These are phyloP conservation scores for Eubasilissa splendida DNA, from an alignment of 2,888 invertebrate genomes.

Conservation along the genomic window DNA sequence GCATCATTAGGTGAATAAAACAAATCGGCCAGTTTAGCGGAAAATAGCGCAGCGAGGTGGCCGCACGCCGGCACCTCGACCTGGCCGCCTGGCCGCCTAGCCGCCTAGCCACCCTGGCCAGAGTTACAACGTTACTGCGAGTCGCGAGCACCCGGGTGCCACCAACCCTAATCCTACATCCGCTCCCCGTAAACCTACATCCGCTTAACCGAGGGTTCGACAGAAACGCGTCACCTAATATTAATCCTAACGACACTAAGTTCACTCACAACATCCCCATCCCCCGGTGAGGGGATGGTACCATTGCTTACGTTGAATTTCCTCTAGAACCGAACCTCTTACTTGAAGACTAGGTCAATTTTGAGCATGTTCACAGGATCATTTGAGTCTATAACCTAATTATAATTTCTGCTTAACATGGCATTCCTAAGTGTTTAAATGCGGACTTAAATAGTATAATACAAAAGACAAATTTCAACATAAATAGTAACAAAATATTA, in stretches of 20 bases:
- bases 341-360: constrained; percentile 53
- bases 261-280: constrained; percentile 21
- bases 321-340: constrained; percentile 46
- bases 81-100: neutral
- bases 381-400: constrained; percentile 50
- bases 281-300: neutral
- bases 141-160: neutral
- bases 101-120: neutral
- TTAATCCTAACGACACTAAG: constrained; percentile 37
- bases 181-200: neutral
- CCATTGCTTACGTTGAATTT: constrained; percentile 40
- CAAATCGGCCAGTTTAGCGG: constrained; percentile 16
- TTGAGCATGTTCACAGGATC: constrained; percentile 56
- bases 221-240: constrained; percentile 21
- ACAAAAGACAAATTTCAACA: constrained; percentile 49
- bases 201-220: constrained; percentile 5
- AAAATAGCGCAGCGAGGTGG: neutral
- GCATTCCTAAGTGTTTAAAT: constrained; percentile 46
- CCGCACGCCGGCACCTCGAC: neutral
- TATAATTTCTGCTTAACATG: constrained; percentile 53
- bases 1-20: constrained; percentile 19
- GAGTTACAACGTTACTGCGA: neutral
- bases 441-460: constrained; percentile 49
- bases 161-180: neutral
- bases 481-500: constrained; percentile 53